Evolutionary conservation across 2,888 invertebrate species (phyloP), one percentile per base, ranked within the genome.

Genomic region (Cheilosia vulpina): DNA sequence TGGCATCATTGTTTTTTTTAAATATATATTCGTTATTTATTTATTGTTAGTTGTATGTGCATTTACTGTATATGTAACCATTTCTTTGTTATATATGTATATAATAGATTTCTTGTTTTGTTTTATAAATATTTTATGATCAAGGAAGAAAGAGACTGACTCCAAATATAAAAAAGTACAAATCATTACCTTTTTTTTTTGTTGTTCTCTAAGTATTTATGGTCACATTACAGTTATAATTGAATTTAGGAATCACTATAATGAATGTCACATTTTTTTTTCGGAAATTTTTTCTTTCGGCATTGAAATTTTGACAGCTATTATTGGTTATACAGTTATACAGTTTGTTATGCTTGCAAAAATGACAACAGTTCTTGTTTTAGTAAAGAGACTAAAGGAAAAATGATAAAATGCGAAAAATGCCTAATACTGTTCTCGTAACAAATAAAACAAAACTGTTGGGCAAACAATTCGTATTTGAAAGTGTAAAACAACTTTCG

Each of bases 381-480:
- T 53, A 38, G 7, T 19, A 47, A 0, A 19, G 9, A 17, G 17
- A n/a, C 5, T 15, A 34, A 58, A 24, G 19, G 38, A 17, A 58
- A 58, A 31, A 55, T 19, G 31, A 69, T 58, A 58, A 71, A 78
- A 78, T 78, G 71, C 78, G 21, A 69, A 63, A 58, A 31, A 50
- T 71, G 50, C 21, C 57, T 78, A 78, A 78, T 78, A 78, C 78
- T 78, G 78, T 57, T 78, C 17, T 63, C 52, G 63, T 71, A 58
- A 63, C 19, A 21, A 47, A 68, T 53, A 31, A 58, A 63, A 27
- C n/a, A 55, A 68, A 60, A 17, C 38, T 27, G 27, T 62, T 55
- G 58, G 45, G 62, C 17, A 53, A 69, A 43, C 45, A 62, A 53
- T 58, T 52, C 31, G 43, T 43, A 55, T 55, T 47, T 47, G 24